Percentiles rank a stretch among this genome's conserved stretches.
phyloP scores from a whole-genome alignment of 2,113 vertebrate genomes.

The Tetrao urogallus region DNA sequence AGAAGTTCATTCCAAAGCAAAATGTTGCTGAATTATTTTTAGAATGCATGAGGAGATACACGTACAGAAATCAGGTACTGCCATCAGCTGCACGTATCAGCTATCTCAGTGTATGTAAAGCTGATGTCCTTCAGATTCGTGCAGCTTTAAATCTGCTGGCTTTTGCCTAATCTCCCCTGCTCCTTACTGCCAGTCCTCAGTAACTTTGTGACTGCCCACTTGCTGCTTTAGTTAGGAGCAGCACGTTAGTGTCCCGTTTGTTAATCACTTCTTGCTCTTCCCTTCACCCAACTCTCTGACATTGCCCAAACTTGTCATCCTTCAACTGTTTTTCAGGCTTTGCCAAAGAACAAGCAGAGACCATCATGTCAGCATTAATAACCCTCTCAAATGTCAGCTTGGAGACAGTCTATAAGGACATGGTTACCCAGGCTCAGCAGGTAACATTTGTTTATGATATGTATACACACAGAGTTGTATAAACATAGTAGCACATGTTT shows the following conservation, averaged over 20 bases:
- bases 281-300: neutral
- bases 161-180: neutral
- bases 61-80: neutral
- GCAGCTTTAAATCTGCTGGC: neutral
- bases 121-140: no score
- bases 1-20: neutral
- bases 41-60: neutral
- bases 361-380: conserved; percentile 85
- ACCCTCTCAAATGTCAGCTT: conserved; percentile 88
- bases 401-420: conserved; percentile 93
- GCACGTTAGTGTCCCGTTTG: neutral
- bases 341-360: conserved; percentile 89
- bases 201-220: neutral
- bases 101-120: neutral
- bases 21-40: neutral
- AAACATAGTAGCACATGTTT: fast-evolving
- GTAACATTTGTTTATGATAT: conserved; percentile 51
- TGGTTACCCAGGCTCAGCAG: conserved; percentile 97
- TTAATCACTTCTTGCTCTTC: neutral
- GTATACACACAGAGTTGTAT: fast-evolving
- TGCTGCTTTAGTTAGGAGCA: neutral
- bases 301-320: neutral
- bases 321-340: conserved; percentile 81
- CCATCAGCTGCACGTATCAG: neutral
- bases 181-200: neutral